These are phyloP conservation scores for Leptopilina syphax DNA, from an alignment of 2,888 invertebrate genomes.

Conservation along the genomic window DNA sequence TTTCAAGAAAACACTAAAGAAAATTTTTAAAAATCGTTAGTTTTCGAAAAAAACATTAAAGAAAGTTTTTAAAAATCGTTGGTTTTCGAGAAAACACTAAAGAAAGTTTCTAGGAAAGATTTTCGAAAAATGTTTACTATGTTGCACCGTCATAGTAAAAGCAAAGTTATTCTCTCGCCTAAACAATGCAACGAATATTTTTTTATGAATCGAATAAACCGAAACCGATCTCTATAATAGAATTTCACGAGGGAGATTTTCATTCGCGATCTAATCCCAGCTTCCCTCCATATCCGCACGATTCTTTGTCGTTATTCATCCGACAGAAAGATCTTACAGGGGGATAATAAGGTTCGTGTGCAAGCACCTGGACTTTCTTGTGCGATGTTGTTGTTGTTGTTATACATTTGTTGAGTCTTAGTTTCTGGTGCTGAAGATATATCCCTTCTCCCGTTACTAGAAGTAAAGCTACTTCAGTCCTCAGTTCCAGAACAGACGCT, in stretches of 20 bases:
- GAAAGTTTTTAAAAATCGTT: too few relatives aligned
- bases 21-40: too few relatives aligned
- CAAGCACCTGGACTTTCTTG: conserved; percentile 22
- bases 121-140: too few relatives aligned
- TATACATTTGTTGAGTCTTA: conserved; percentile 10
- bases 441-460: conserved; percentile 27
- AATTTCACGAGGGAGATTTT: not conserved
- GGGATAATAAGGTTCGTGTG: not conserved
- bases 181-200: too few relatives aligned
- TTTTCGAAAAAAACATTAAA: too few relatives aligned
- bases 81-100: too few relatives aligned
- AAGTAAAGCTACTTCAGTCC: conserved; percentile 21
- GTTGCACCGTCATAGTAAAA: too few relatives aligned
- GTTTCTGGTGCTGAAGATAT: conserved; percentile 14
- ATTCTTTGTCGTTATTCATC: conserved; percentile 12
- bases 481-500: conserved; percentile 39
- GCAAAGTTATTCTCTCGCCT: too few relatives aligned
- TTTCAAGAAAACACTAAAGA: too few relatives aligned
- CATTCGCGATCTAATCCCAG: conserved; percentile 12
- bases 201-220: too few relatives aligned
- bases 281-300: not conserved
- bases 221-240: not conserved
- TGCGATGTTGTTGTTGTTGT: conserved; percentile 16
- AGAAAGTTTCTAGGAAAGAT: too few relatives aligned
- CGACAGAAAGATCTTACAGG: not conserved